These are phyloP conservation scores for Buathra laborator DNA, from an alignment of 2,888 invertebrate species.

Conservation along the genomic window DNA sequence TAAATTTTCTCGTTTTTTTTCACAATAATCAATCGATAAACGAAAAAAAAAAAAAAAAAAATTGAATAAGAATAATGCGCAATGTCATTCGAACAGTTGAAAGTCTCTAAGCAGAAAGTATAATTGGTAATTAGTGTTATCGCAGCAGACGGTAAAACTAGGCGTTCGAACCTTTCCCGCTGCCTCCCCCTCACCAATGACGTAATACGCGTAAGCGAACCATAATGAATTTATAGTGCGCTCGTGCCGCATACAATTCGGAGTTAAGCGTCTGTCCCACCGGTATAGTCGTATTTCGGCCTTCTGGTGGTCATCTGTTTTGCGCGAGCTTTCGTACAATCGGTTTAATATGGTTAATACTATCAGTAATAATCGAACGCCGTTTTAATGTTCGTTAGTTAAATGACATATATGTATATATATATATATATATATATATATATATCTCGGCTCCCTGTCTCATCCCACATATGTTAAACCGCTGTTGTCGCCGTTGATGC, in stretches of 20 bases:
- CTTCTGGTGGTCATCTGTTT: conserved; percentile 1
- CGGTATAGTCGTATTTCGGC: background rate
- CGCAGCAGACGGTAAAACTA: background rate
- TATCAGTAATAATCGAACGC: conserved; percentile 14
- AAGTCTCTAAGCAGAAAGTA: background rate
- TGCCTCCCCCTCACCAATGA: conserved; percentile 40
- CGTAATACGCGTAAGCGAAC: conserved; percentile 48
- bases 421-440: no score
- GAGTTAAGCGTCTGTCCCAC: background rate
- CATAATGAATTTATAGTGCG: conserved; percentile 58
- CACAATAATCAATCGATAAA: no score
- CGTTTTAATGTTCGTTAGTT: background rate
- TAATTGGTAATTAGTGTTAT: conserved; percentile 8
- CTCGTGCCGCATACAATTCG: conserved; percentile 58
- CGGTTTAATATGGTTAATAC: conserved; percentile 29
- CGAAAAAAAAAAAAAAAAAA: background rate
- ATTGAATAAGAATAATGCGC: background rate
- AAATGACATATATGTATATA: background rate
- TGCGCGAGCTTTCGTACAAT: background rate
- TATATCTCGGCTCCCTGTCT: background rate
- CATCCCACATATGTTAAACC: background rate
- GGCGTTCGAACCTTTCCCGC: background rate
- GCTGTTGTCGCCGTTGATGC: conserved; percentile 19
- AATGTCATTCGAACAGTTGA: background rate
- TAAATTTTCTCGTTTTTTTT: background rate